Evolutionary conservation across 1,140 invertebrate genomes (phyloP), one percentile per base, ranked within the genome.

Genomic region (Saccostrea echinata): DNA sequence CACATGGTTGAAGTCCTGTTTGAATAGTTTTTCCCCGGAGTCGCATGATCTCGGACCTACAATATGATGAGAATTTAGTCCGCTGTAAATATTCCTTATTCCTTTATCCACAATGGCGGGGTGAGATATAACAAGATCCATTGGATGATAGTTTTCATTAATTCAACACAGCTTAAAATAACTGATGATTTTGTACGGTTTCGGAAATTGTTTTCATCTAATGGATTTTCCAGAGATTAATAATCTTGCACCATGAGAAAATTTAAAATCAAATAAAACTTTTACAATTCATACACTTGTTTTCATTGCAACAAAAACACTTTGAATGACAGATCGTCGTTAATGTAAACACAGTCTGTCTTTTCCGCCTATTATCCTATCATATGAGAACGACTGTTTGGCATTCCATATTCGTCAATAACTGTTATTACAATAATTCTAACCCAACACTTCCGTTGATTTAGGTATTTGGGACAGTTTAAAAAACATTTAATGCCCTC

Each of bases 71-170:
- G 68, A 76, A 30, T 76, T 24, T 76, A 76, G 30, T 33, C 68
- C 68, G 16, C 68, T 76, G 27, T 76, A 76, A 0, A 76, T 76
- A 13, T 76, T 76, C 24, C 68, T 11, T 30, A 76, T 76, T 30
- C 68, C 68, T 76, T 76, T 76, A 76, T 76, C 68, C 27, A 30
- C 30, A 33, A 76, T 76, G 27, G 30, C 27, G 16, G 68, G 68
- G 30, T 76, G 68, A 11, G 68, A 76, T 30, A 76, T 76, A 27
- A 76, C 68, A 18, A 76, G 68, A 76, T 76, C 68, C 68, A 76
- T 76, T 13, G 27, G 13, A 18, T 18, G 21, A 21, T 21, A n/a
- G 4, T 12, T 21, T 61, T 61, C 18, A 21, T 18, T 61, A 21
- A 18, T 6, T 21, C 3, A 61, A 21, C n/a, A 3, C n/a, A 4